Conservation (phyloP, 2,888 invertebrate genomes). For the Serripes groenlandicus region DNA sequence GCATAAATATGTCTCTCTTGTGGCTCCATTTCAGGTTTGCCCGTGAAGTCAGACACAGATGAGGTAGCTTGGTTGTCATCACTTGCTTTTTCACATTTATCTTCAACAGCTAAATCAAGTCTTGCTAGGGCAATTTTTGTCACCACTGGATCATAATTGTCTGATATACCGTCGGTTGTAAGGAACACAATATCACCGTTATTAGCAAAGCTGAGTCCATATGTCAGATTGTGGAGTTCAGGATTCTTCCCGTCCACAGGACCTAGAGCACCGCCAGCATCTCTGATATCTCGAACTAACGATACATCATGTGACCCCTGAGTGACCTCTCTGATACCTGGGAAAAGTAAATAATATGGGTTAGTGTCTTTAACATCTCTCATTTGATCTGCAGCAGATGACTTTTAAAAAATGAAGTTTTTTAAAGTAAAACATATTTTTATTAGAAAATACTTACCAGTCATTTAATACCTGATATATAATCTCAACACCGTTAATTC, state of each 20-base stretch:
- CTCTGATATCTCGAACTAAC: constrained; percentile 94
- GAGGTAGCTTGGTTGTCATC: constrained; percentile 66
- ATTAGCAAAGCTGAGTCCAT: constrained; percentile 93
- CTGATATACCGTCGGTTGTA: constrained; percentile 95
- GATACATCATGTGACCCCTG: constrained; percentile 93
- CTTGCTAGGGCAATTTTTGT: constrained; percentile 92
- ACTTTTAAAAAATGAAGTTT: too few species aligned
- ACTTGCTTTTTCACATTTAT: constrained; percentile 41
- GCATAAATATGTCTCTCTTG: constrained; percentile 92
- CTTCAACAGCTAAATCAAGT: constrained; percentile 14
- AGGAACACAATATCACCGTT: constrained; percentile 94
- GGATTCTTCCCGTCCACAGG: constrained; percentile 94
- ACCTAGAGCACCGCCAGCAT: constrained; percentile 95
- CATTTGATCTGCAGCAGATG: too few species aligned
- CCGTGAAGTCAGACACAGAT: constrained; percentile 52
- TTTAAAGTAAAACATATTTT: too few species aligned
- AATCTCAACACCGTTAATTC: too few species aligned
- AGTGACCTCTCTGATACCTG: constrained; percentile 91
- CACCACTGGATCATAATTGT: constrained; percentile 96
- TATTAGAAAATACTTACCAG: too few species aligned
- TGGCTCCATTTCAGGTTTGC: constrained; percentile 85
- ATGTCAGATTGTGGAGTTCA: constrained; percentile 94
- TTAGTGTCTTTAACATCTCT: too few species aligned
- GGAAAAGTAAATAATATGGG: neutral
- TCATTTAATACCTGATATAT: too few species aligned